A percentile compares a stretch with the other conserved stretches of the same genome.
These are phyloP conservation scores for Pluvialis apricaria DNA, from an alignment of 2,113 vertebrate genomes.

Conservation along the genomic window DNA sequence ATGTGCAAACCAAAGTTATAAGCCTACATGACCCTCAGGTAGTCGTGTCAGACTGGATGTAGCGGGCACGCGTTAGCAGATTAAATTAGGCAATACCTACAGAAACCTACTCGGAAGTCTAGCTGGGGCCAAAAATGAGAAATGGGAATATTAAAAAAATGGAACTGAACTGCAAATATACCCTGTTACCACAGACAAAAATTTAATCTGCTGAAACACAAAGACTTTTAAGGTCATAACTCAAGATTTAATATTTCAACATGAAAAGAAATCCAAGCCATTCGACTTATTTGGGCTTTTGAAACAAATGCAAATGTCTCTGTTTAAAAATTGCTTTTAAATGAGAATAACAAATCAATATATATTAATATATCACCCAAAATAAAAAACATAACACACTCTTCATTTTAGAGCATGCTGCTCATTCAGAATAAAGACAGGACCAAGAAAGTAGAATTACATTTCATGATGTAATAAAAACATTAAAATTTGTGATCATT, in stretches of 20 bases:
- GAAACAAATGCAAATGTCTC: constrained; percentile 37
- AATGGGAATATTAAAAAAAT: not conserved
- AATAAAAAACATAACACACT: constrained; percentile 33
- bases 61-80: not conserved
- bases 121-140: not conserved
- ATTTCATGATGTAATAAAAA: constrained; percentile 76
- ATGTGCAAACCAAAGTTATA: constrained; percentile 66
- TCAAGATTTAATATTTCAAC: constrained; percentile 70
- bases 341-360: constrained; percentile 39
- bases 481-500: constrained; percentile 71
- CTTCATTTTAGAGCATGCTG: constrained; percentile 37
- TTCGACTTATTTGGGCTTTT: constrained; percentile 36
- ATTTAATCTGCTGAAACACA: constrained; percentile 35
- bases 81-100: not conserved
- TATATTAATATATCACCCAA: constrained; percentile 48
- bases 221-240: constrained; percentile 39
- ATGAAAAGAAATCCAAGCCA: constrained; percentile 51
- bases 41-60: not conserved
- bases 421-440: constrained; percentile 44
- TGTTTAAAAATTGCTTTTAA: constrained; percentile 42
- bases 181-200: constrained; percentile 17
- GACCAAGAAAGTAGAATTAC: constrained; percentile 71
- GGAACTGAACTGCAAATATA: not conserved
- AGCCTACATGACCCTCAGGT: not conserved
- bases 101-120: not conserved